Percentiles rank a stretch among this genome's conserved stretches.
Evolutionary conservation across 2,888 invertebrate genomes (phyloP).

Genomic region (Apamea sordens): DNA sequence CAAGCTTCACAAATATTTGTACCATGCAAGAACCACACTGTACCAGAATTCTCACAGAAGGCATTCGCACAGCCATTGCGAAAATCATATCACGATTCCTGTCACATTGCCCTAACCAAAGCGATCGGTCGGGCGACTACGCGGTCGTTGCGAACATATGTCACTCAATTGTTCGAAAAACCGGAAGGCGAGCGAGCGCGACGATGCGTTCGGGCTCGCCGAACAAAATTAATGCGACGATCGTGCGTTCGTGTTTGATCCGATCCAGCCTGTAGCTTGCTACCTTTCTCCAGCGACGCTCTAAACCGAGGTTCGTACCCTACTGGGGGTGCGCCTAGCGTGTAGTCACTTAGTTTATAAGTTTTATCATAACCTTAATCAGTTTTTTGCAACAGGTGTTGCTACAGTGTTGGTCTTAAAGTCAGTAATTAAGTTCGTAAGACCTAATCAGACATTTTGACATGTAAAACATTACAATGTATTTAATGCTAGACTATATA

Average conservation of each 20-base stretch:
- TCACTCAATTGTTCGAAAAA: neutral
- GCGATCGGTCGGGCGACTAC: neutral
- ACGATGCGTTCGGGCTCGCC: neutral
- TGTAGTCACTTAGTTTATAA: no score
- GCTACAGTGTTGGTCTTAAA: no score
- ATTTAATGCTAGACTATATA: no score
- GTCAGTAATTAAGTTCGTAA: no score
- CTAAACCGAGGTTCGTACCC: no score
- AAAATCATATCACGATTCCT: neutral
- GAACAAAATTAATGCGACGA: neutral
- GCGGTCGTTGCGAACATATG: neutral
- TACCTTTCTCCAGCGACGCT: no score
- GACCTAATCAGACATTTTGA: no score
- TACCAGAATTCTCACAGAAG: neutral
- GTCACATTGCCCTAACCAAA: neutral
- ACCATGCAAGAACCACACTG: neutral
- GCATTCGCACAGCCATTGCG: neutral
- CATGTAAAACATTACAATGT: no score
- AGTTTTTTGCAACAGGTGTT: no score
- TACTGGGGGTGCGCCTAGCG: no score
- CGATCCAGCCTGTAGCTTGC: no score
- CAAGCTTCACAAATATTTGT: neutral
- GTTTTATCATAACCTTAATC: no score
- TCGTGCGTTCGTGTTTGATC: neutral
- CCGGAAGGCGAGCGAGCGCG: neutral